Base-by-base conservation (phyloP, 2,797 vertebrate genomes). In the Cyclura pinguis region DNA sequence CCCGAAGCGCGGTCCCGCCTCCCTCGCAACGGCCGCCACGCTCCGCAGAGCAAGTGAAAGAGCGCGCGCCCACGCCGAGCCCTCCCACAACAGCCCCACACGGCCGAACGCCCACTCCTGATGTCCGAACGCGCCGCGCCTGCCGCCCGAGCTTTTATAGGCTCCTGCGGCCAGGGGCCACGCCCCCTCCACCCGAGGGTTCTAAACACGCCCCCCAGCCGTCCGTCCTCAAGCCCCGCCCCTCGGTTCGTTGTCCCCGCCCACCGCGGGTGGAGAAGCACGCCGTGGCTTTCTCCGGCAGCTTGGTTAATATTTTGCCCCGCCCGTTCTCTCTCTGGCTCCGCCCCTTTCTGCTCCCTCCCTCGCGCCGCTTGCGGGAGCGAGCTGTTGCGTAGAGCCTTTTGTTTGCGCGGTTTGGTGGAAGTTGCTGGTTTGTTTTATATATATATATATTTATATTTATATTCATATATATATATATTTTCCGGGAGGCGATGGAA, bases 111-210 rank as follows among this genome's bases (percentile, higher is more conserved):
- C 38, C 83, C 67, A 42, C 24, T 64, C 55, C 22, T 20, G 72
- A 2, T 1, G 32, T 73, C 77, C 6, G 52, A 76, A 24, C 82
- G 82, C 57, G 59, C n/a, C 9, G 13, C n/a, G 29, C 35, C 29
- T 5, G 74, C 14, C 1, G 24, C 2, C 9, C 32, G 90, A 1
- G 55, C 67, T 24, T 84, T 1, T 6, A 91, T 16, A 38, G 81
- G 32, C n/a, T 55, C 22, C 55, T 20, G 24, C 47, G 16, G 22
- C 18, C 14, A 1, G 0, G 0, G 12, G 0, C 1, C 0, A 0
- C 20, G 18, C 35, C 8, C 2, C 7, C 22, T 29, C 69, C 5
- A 57, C 1, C 42, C 42, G 42, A 2, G 22, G 16, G 35, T 20
- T 29, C 83, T 32, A 47, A 69, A 69, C 67, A 32, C 67, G 2